phyloP scores from a whole-genome alignment of 1,140 invertebrate genomes.

The Anoplophora glabripennis region DNA sequence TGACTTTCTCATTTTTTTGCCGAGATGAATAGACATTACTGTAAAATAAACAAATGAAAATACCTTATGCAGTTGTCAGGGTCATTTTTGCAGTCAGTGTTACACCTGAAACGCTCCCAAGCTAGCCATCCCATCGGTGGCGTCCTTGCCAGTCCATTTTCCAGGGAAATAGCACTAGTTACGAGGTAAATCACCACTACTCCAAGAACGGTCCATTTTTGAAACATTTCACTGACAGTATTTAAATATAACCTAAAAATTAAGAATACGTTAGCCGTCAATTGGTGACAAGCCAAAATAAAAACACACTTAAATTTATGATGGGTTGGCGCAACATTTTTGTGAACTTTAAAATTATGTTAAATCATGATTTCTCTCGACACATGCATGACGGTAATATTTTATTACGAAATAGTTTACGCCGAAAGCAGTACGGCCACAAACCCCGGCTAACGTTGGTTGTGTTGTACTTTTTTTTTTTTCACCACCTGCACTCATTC shows the following conservation, averaged over 20 bases:
- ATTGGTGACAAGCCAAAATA: too few species aligned
- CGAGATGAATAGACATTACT: too few species aligned
- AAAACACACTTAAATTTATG: too few species aligned
- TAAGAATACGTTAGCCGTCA: neutral
- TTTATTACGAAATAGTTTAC: conserved; percentile 1
- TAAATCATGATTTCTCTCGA: conserved; percentile 1
- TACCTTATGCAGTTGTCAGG: conserved; percentile 92
- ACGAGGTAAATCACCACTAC: conserved; percentile 34
- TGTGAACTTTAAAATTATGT: too few species aligned
- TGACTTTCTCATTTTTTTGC: too few species aligned
- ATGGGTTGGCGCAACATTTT: too few species aligned
- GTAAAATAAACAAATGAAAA: too few species aligned
- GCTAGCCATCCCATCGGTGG: conserved; percentile 87
- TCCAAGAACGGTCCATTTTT: conserved; percentile 37
- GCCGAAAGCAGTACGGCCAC: neutral
- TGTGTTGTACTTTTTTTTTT: neutral
- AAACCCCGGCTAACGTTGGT: neutral
- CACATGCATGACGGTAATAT: neutral
- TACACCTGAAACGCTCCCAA: conserved; percentile 91
- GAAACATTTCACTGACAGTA: conserved; percentile 37
- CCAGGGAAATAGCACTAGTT: conserved; percentile 52
- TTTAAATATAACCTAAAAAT: conserved; percentile 35
- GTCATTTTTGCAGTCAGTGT: conserved; percentile 89
- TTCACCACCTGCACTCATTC: conserved; percentile 1
- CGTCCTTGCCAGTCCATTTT: conserved; percentile 80